Evolutionary conservation across 2,888 invertebrate genomes (phyloP).

Genomic region (Mythimna albipuncta): DNA sequence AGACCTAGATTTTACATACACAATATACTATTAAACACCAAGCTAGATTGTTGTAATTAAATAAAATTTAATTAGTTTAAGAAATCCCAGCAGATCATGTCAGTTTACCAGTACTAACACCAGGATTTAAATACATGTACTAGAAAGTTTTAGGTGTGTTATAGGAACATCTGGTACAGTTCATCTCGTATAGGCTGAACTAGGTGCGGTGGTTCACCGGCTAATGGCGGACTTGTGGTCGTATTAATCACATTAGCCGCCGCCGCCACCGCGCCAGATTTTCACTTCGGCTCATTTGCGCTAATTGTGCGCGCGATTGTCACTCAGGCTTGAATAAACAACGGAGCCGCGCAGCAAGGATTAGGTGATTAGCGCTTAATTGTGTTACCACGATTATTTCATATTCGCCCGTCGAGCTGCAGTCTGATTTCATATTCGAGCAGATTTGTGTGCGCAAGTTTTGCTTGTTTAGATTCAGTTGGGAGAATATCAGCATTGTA

Average conservation of each 20-base stretch:
- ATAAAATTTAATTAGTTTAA: background rate
- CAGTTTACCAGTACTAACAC: background rate
- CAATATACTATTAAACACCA: background rate
- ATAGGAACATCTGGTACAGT: constrained; percentile 34
- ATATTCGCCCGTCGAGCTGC: constrained; percentile 84
- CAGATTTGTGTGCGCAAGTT: constrained; percentile 84
- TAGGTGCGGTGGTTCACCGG: constrained; percentile 64
- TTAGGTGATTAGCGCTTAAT: constrained; percentile 90
- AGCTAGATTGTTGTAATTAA: background rate
- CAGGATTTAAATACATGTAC: background rate
- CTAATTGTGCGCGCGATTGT: constrained; percentile 90
- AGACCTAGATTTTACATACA: background rate
- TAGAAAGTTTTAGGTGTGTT: constrained; percentile 23
- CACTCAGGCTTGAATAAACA: constrained; percentile 91
- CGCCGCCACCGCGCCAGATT: constrained; percentile 85
- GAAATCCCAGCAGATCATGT: background rate
- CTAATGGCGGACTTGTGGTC: constrained; percentile 85
- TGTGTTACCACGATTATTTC: constrained; percentile 90
- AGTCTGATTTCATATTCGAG: constrained; percentile 86
- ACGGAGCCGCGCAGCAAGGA: constrained; percentile 88
- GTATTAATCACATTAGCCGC: constrained; percentile 87
- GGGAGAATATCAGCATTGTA: constrained; percentile 44
- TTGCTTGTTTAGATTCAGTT: constrained; percentile 71
- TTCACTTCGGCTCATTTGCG: constrained; percentile 90
- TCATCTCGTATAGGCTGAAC: constrained; percentile 40